phyloP scores from a whole-genome alignment of 1,140 invertebrate species.

The Euwallacea fornicatus region DNA sequence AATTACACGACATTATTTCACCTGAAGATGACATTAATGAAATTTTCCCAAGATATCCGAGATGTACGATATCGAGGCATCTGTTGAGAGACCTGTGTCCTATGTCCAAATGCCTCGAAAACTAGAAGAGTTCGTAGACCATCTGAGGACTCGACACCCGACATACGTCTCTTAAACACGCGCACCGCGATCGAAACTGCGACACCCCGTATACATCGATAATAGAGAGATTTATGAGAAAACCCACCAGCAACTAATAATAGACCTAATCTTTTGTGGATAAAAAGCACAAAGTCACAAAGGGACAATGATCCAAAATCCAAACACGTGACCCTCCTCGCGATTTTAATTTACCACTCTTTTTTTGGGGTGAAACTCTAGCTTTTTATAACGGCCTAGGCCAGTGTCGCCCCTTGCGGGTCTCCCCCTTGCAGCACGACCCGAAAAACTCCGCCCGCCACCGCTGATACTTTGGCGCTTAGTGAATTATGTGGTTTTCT shows the following conservation, averaged over 20 bases:
- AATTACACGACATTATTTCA: slow-evolving; percentile 59
- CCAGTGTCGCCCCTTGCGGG: too few relatives aligned
- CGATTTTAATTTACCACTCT: slow-evolving; percentile 40
- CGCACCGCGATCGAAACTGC: too few relatives aligned
- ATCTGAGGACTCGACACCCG: too few relatives aligned
- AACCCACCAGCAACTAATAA: slow-evolving; percentile 12
- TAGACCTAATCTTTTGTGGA: slow-evolving; percentile 38
- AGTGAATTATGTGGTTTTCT: slow-evolving; percentile 43
- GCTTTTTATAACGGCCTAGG: slow-evolving; percentile 15
- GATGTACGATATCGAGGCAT: too few relatives aligned
- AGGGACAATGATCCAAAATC: slow-evolving; percentile 34
- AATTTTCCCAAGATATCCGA: slow-evolving; percentile 53
- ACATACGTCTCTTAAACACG: too few relatives aligned
- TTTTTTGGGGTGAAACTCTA: slow-evolving; percentile 34
- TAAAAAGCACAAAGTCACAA: slow-evolving; percentile 37
- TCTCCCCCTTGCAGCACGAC: too few relatives aligned
- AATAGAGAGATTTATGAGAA: slow-evolving; percentile 5
- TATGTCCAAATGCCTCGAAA: too few relatives aligned
- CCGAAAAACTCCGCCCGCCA: neutral
- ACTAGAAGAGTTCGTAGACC: too few relatives aligned
- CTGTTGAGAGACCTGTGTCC: too few relatives aligned
- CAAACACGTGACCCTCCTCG: slow-evolving; percentile 40
- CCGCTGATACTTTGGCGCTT: neutral
- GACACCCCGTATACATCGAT: neutral
- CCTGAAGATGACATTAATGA: slow-evolving; percentile 61